Base-by-base conservation (phyloP, 2,888 invertebrate genomes). In the Liopterus haemorrhoidalis region DNA sequence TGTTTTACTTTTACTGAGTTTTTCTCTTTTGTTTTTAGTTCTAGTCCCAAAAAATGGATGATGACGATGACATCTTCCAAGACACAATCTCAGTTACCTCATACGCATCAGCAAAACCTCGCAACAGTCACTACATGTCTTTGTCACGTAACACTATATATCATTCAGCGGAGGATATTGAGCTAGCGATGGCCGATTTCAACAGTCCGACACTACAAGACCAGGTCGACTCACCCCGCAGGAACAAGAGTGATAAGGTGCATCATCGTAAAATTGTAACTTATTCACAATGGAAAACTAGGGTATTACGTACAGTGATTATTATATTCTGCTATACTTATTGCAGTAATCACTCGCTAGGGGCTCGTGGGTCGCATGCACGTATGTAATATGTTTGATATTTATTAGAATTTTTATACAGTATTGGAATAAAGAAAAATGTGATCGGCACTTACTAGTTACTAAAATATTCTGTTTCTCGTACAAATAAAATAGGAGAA, bases 281-380 rank as follows among this genome's bases (percentile, higher is more conserved):
- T 60, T 75, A 75, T 69, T 69, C 70, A 67, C 73, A 75, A 70
- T 76, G 75, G 76, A 74, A 72, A 70, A 69, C 71, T 71, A 72
- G 73, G 76, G 75, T 76, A 76, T 66, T 55, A 50, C 49, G 40
- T 36, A 30, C 46, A 19, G n/a, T n/a, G n/a, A n/a, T n/a, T n/a
- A n/a, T n/a, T n/a, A n/a, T n/a, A 22, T 28, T 18, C 39, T 39
- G 39, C 39, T 39, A 39, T 39, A 39, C 28, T 28, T 27, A 39
- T 28, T 24, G 28, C 27, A 27, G 39, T 28, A 27, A 28, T 21
- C 27, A 5, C 27, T 20, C 27, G 30, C 28, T 28, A 19, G 16
- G n/a, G n/a, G n/a, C n/a, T n/a, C n/a, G n/a, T n/a, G n/a, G n/a
- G 20, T 33, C 18, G 18, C 8, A 16, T 20, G 20, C 18, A 33